Base-by-base conservation (phyloP, 2,113 vertebrate genomes). In the Charadrius vociferus region DNA sequence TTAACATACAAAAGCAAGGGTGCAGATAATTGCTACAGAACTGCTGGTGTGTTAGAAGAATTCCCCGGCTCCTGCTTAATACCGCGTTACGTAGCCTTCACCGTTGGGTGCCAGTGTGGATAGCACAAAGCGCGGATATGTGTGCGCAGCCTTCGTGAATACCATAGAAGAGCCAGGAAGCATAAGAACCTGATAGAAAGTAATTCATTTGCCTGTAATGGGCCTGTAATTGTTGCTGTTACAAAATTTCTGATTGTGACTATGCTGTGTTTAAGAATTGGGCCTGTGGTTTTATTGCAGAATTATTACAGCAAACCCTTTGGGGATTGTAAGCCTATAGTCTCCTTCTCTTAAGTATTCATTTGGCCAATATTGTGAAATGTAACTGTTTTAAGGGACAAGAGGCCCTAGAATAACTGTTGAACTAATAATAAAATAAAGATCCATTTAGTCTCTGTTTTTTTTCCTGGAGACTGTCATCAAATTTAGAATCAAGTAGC, bases 251-350 rank as follows among this genome's bases (percentile, higher is more conserved):
- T 79, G 74, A 73, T 96, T 86, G 90, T 93, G 86, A 63, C 80
- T 95, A 5, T 68, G 52, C 83, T 96, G 93, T 97, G 68, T 96
- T 97, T 95, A 98, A 97, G 86, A 96, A 91, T 17, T 81, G 86
- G 72, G 81, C 93, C 84, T 98, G 95, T 84, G 95, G 96, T 97
- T 97, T 97, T 96, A 97, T 96, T 97, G 91, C 90, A 80, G 43
- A 95, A 90, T 95, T 95, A 97, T 86, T 94, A 49, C 81, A 96
- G 65, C 83, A 91, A 95, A 73, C 37, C 72, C 90, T 94, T 94
- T 95, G 92, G 88, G 92, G 65, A 43, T 82, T 89, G 67, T 83
- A 67, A 66, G 50, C 4, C 2, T 86, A 45, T 56, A 92, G 63
- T 61, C 68, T 78, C 62, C 59, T 92, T 96, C 80, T 94, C 70